Percentiles rank a stretch among this genome's conserved stretches.
Evolutionary conservation across 2,113 vertebrate species (phyloP).

Genomic region (Syngnathus typhle): DNA sequence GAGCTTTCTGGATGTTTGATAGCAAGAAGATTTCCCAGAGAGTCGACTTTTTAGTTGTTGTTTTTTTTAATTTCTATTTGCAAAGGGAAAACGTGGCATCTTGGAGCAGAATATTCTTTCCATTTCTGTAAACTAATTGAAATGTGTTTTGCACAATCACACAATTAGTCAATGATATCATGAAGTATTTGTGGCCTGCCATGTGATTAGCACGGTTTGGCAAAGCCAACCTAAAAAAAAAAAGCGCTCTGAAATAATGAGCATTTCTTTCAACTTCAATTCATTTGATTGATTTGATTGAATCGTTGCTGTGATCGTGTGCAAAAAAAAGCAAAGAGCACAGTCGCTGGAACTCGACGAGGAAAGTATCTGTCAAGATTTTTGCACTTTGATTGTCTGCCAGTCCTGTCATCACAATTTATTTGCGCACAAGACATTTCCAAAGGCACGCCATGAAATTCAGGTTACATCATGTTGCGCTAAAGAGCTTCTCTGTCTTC

Average conservation of each 20-base stretch:
- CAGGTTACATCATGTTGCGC: conserved; percentile 13
- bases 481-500: background rate
- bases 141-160: too few species aligned
- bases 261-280: background rate
- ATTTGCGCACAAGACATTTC: background rate
- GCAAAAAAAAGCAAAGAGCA: background rate
- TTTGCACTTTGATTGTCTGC: background rate
- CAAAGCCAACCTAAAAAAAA: too few species aligned
- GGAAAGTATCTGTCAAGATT: conserved; percentile 7
- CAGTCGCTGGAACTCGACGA: background rate
- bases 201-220: too few species aligned
- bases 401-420: conserved; percentile 7
- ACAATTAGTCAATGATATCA: too few species aligned
- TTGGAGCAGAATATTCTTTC: too few species aligned
- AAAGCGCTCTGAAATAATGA: background rate
- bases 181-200: too few species aligned
- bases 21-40: background rate
- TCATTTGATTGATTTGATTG: background rate
- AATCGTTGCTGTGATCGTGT: background rate
- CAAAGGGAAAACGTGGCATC: too few species aligned
- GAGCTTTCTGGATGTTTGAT: background rate
- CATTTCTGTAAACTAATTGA: too few species aligned
- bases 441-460: conserved; percentile 22
- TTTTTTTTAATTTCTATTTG: background rate
- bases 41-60: too few species aligned